Percentiles rank a stretch among this genome's conserved stretches.
These are phyloP conservation scores for Rutpela maculata DNA, from an alignment of 2,888 invertebrate species.

Conservation along the genomic window DNA sequence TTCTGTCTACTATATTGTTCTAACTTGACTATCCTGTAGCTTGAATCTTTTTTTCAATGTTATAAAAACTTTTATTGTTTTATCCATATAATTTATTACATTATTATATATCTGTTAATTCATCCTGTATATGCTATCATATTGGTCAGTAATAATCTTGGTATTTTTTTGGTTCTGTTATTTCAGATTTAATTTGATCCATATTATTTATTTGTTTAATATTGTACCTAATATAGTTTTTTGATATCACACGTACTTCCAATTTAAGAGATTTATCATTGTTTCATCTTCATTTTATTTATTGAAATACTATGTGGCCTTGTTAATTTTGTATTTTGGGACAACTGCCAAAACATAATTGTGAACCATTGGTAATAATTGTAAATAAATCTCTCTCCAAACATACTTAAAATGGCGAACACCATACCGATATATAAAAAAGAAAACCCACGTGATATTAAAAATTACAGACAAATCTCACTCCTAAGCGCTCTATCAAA, in stretches of 20 bases:
- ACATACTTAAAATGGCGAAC: too few species aligned
- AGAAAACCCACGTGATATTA: too few species aligned
- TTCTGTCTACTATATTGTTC: slow-evolving; percentile 3
- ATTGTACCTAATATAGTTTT: neutral
- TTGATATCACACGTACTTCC: neutral
- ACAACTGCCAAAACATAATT: too few species aligned
- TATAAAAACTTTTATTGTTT: neutral
- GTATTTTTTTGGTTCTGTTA: neutral
- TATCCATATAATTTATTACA: neutral
- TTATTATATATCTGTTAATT: slow-evolving; percentile 3
- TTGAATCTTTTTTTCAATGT: neutral
- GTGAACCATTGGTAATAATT: too few species aligned
- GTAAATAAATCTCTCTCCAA: too few species aligned
- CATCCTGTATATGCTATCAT: neutral
- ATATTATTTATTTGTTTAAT: neutral
- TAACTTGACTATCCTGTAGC: neutral
- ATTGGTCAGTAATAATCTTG: slow-evolving; percentile 7
- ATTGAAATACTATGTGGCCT: neutral
- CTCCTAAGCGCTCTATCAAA: too few species aligned
- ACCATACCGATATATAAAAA: too few species aligned
- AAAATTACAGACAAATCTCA: too few species aligned
- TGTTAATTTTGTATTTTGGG: neutral
- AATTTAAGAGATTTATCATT: neutral
- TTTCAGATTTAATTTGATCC: slow-evolving; percentile 11
- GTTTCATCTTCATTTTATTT: neutral